Evolutionary conservation across 2,113 vertebrate genomes (phyloP).

Genomic region (Tauraco erythrolophus): DNA sequence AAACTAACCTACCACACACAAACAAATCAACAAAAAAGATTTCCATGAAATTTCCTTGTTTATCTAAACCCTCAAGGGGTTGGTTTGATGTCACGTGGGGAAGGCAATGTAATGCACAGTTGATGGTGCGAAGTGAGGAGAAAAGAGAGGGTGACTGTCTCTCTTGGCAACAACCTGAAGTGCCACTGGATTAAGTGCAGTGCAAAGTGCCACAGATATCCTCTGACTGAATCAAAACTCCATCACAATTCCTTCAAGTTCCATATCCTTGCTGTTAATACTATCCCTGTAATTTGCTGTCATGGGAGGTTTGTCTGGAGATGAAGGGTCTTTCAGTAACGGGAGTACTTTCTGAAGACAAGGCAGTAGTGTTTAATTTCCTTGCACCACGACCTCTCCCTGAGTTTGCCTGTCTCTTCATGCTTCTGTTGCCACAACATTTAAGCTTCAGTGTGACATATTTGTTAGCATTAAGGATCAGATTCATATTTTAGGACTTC

Average conservation of each 20-base stretch:
- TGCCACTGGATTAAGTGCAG: not conserved
- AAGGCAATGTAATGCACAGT: not conserved
- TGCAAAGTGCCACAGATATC: not conserved
- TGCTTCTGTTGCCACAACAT: not conserved
- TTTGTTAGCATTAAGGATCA: not conserved
- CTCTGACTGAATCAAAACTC: not conserved
- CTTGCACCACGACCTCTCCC: accelerated
- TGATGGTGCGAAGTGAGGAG: not conserved
- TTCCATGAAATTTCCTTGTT: not conserved
- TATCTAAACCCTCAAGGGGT: not conserved
- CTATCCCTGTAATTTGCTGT: not conserved
- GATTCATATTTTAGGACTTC: not conserved
- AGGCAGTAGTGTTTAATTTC: not conserved
- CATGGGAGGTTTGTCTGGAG: not conserved
- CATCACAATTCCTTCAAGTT: not conserved
- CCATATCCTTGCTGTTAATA: not conserved
- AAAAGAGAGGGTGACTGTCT: not conserved
- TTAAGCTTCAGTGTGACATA: not conserved
- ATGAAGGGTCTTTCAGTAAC: not conserved
- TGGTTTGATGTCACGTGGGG: not conserved
- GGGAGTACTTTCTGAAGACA: not conserved
- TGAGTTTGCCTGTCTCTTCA: not conserved
- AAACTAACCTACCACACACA: not conserved
- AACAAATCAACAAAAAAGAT: not conserved
- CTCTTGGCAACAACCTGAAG: not conserved